Conservation (phyloP, 2,888 invertebrate species). For the Colletes collaris region DNA sequence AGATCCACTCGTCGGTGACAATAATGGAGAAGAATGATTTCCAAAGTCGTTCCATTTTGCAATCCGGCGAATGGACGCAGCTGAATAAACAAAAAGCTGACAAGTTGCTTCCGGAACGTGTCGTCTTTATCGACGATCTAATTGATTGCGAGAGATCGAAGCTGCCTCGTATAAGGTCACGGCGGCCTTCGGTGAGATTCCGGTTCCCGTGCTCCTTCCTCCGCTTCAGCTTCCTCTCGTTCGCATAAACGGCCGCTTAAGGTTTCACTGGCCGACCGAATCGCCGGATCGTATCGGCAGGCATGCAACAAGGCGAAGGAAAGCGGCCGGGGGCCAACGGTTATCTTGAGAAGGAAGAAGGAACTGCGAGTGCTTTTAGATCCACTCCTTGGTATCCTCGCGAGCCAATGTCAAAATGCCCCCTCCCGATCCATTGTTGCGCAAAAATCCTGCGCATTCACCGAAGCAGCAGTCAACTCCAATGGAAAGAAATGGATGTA, state of each 20-base stretch:
- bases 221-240: constrained; percentile 37
- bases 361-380: constrained; percentile 46
- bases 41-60: neutral
- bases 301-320: constrained; percentile 48
- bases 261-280: constrained; percentile 46
- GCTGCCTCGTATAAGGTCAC: constrained; percentile 50
- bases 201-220: constrained; percentile 37
- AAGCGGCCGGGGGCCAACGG: constrained; percentile 47
- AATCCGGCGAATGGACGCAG: neutral
- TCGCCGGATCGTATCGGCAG: constrained; percentile 59
- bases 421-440: neutral
- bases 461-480: no score
- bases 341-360: constrained; percentile 46
- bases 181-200: constrained; percentile 46
- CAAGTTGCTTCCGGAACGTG: constrained; percentile 58
- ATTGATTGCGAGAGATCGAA: constrained; percentile 54
- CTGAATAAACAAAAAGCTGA: constrained; percentile 50
- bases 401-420: neutral
- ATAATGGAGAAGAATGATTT: no score
- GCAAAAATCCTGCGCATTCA: neutral
- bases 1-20: no score
- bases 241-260: constrained; percentile 55
- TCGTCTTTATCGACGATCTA: constrained; percentile 56
- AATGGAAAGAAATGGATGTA: no score
- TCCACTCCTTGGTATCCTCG: constrained; percentile 20